phyloP scores from a whole-genome alignment of 2,113 vertebrate genomes.

The Phycodurus eques region DNA sequence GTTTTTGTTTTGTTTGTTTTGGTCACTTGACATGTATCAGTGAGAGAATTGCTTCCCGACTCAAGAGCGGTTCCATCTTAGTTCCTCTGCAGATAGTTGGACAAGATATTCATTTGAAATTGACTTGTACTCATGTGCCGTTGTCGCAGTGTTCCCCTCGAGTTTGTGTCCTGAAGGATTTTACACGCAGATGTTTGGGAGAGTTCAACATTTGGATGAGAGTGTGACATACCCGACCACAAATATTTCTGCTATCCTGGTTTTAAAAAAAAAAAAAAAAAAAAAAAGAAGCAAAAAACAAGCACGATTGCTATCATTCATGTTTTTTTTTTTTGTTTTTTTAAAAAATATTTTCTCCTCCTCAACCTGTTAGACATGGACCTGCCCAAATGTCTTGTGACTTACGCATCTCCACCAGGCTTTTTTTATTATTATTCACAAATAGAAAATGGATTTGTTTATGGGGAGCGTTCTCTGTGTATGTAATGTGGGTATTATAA shows the following conservation, averaged over 20 bases:
- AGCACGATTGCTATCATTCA: constrained; percentile 31
- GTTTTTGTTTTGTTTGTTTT: too few relatives aligned
- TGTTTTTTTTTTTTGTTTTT: constrained; percentile 18
- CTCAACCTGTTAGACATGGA: constrained; percentile 23
- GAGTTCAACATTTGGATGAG: constrained; percentile 3
- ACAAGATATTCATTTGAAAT: background rate
- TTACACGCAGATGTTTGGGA: background rate
- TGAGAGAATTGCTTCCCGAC: background rate
- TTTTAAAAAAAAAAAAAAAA: background rate
- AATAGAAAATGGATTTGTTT: constrained; percentile 39
- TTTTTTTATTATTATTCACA: constrained; percentile 29
- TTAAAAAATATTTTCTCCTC: constrained; percentile 20
- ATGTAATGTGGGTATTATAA: constrained; percentile 16
- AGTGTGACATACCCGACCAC: constrained; percentile 7
- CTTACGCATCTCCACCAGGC: constrained; percentile 34
- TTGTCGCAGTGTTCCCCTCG: too few relatives aligned
- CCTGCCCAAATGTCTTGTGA: constrained; percentile 34
- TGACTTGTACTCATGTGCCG: background rate
- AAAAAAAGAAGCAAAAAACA: background rate
- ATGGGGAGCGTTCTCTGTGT: constrained; percentile 9
- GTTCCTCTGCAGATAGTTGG: background rate
- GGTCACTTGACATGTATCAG: constrained; percentile 3
- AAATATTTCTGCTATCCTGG: constrained; percentile 15
- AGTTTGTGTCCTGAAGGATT: background rate
- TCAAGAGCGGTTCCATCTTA: background rate